phyloP scores from a whole-genome alignment of 1,140 invertebrate species.

The Drosophila elegans region DNA sequence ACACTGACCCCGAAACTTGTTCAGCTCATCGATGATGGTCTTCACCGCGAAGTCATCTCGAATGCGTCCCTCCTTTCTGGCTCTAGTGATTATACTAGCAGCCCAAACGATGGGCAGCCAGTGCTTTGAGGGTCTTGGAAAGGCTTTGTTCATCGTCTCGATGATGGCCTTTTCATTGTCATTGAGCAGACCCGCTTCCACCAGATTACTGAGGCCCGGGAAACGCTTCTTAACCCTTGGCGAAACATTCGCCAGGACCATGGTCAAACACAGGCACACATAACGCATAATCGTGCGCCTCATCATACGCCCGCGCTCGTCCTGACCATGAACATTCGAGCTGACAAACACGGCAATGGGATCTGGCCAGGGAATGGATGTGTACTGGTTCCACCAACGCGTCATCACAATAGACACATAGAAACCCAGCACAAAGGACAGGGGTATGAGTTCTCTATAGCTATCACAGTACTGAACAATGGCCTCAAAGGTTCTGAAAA shows the following conservation, averaged over 20 bases:
- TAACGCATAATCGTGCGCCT: constrained; percentile 94
- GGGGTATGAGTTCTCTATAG: constrained; percentile 92
- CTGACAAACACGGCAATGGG: constrained; percentile 93
- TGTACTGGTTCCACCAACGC: constrained; percentile 97
- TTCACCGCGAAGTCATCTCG: constrained; percentile 97
- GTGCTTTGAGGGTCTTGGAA: constrained; percentile 95
- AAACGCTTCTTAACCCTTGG: constrained; percentile 96
- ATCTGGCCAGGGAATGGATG: constrained; percentile 91
- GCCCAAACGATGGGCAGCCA: constrained; percentile 98
- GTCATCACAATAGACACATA: constrained; percentile 97
- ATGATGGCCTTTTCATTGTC: constrained; percentile 94
- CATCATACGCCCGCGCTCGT: constrained; percentile 94
- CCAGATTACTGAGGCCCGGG: constrained; percentile 94
- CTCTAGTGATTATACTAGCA: constrained; percentile 93
- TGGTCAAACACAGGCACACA: constrained; percentile 92
- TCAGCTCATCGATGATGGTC: constrained; percentile 95
- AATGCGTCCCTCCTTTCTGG: constrained; percentile 95
- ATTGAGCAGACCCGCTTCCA: constrained; percentile 94
- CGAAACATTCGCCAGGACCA: constrained; percentile 93
- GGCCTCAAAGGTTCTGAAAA: constrained; percentile 89
- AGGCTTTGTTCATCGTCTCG: constrained; percentile 92
- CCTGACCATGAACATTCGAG: constrained; percentile 86
- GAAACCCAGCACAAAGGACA: constrained; percentile 95
- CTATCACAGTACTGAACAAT: constrained; percentile 92
- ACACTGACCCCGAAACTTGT: constrained; percentile 94